Evolutionary conservation across 1,140 invertebrate species (phyloP), one percentile per base, ranked within the genome.

Genomic region (Macrobrachium rosenbergii): DNA sequence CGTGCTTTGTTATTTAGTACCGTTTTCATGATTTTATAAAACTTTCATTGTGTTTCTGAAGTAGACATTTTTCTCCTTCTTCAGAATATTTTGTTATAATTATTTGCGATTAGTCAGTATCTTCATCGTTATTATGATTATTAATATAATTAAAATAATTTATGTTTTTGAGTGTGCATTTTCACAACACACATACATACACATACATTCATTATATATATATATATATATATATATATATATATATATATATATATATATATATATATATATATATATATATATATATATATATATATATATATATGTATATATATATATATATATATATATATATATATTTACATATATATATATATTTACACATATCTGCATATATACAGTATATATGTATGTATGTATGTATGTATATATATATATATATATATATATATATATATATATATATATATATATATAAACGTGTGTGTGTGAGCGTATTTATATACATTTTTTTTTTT

Each of bases 281-380:
- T n/a, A n/a, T n/a, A n/a, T n/a, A n/a, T n/a, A n/a, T n/a, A n/a
- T n/a, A n/a, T n/a, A n/a, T n/a, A n/a, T n/a, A n/a, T n/a, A 6
- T 64, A 64, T 64, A 64, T 64, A 64, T 64, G 12, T 64, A 64
- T 64, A 64, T 64, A 64, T 64, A 64, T 64, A 64, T 64, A 64
- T 64, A 64, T 64, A 64, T 67, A 67, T 67, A 67, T 67, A 67
- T 67, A 67, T 67, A 67, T 67, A 67, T 67, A 67, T 67, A 67
- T 67, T 5, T 17, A 67, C 10, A 67, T 67, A 67, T 67, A 67
- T 67, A 67, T 67, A 23, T 67, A 67, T 67, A 23, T 67, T 5
- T 67, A 67, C 8, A 67, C 8, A 67, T 67, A 23, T 67, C 3
- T 67, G 8, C 8, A 67, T 67, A 67, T 67, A 67, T 67, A 67